A percentile compares a stretch with the other conserved stretches of the same genome.
phyloP scores from a whole-genome alignment of 2,113 vertebrate genomes.

The Recurvirostra avosetta region DNA sequence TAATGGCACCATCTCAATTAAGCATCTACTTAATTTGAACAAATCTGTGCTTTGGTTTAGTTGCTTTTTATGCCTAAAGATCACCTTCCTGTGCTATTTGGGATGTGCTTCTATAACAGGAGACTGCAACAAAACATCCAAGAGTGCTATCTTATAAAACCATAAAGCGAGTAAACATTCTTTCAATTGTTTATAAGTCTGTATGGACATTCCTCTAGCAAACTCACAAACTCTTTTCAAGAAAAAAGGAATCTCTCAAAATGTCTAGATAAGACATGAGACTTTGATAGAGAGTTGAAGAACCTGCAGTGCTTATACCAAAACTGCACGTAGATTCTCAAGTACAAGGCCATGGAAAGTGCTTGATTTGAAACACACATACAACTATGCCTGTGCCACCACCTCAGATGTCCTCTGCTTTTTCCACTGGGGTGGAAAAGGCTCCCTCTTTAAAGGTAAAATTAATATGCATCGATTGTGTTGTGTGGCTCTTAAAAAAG shows the following conservation, averaged over 20 bases:
- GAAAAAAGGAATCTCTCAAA: background rate
- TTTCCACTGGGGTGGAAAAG: background rate
- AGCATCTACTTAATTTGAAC: background rate
- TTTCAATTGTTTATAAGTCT: background rate
- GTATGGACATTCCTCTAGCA: background rate
- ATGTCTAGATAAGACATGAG: background rate
- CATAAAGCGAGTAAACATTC: background rate
- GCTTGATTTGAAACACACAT: background rate
- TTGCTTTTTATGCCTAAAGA: background rate
- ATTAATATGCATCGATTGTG: background rate
- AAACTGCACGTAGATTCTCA: background rate
- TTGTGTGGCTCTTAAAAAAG: background rate
- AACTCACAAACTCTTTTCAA: background rate
- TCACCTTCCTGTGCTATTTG: background rate
- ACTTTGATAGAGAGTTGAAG: background rate
- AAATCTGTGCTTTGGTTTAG: background rate
- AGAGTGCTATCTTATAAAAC: background rate
- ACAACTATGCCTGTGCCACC: background rate
- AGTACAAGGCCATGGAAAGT: background rate
- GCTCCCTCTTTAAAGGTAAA: background rate
- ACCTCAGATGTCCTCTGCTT: background rate
- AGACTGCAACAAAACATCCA: background rate
- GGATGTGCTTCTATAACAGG: background rate
- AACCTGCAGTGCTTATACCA: background rate
- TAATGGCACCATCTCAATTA: background rate